Percentiles rank a stretch among this genome's conserved stretches.
These are phyloP conservation scores for Radopholus similis DNA, from an alignment of 1,140 invertebrate genomes.

Conservation along the genomic window DNA sequence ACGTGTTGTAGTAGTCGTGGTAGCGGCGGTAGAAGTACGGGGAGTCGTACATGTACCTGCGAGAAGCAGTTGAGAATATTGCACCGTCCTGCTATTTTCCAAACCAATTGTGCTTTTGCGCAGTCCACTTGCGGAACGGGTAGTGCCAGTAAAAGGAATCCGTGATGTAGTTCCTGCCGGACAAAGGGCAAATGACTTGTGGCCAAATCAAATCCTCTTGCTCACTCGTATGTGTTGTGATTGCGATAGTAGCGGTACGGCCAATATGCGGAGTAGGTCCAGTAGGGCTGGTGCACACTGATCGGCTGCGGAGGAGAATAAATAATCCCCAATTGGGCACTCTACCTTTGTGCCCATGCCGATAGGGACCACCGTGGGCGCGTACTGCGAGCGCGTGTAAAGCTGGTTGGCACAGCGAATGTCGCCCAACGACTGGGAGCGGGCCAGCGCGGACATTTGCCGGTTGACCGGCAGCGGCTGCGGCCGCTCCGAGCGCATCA, in stretches of 20 bases:
- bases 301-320: not conserved
- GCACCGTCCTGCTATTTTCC: not conserved
- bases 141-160: constrained; percentile 20
- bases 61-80: not conserved
- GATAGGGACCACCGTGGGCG: constrained; percentile 4
- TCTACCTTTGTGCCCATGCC: constrained; percentile 2
- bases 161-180: constrained; percentile 11
- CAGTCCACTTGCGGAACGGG: constrained; percentile 5
- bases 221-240: constrained; percentile 14
- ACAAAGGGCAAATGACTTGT: not conserved
- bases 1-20: constrained; percentile 12
- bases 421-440: constrained; percentile 2
- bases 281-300: constrained; percentile 6
- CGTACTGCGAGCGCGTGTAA: not conserved
- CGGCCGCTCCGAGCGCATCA: constrained; percentile 10
- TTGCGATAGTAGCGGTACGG: constrained; percentile 10
- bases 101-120: constrained; percentile 4
- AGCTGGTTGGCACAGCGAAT: not conserved
- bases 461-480: not conserved
- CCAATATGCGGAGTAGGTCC: constrained; percentile 19
- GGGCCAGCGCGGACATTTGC: not conserved
- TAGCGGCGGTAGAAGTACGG: constrained; percentile 18
- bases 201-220: not conserved
- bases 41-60: constrained; percentile 4
- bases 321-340: not conserved